phyloP scores from a whole-genome alignment of 2,888 invertebrate genomes.

The Lagria hirta region DNA sequence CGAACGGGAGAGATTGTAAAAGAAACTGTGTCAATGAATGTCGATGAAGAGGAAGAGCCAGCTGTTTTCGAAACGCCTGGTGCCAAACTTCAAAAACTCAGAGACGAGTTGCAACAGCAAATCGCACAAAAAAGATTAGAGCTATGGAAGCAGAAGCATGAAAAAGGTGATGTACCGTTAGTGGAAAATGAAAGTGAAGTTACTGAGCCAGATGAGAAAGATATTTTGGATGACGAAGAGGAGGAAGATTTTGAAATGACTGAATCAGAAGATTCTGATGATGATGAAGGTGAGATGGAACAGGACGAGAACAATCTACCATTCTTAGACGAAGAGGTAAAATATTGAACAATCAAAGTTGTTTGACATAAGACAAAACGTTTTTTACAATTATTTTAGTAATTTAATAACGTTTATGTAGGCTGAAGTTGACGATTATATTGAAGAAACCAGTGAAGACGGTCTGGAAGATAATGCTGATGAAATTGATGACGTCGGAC shows the following conservation, averaged over 20 bases:
- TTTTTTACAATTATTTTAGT: too few species aligned
- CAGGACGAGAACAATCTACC: too few species aligned
- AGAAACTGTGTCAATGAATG: slow-evolving; percentile 47
- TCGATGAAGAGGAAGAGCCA: slow-evolving; percentile 42
- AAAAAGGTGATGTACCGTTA: slow-evolving; percentile 23
- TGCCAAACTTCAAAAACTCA: slow-evolving; percentile 68
- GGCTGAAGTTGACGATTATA: slow-evolving; percentile 39
- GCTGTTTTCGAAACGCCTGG: slow-evolving; percentile 64
- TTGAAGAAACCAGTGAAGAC: slow-evolving; percentile 29
- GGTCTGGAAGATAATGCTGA: slow-evolving; percentile 40
- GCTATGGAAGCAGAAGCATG: slow-evolving; percentile 66
- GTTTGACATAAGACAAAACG: too few species aligned
- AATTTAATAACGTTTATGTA: too few species aligned
- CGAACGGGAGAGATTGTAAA: slow-evolving; percentile 55
- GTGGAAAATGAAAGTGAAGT: slow-evolving; percentile 26
- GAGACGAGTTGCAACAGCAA: slow-evolving; percentile 68
- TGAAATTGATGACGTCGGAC: slow-evolving; percentile 30
- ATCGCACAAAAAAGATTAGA: slow-evolving; percentile 71
- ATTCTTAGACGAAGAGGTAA: slow-evolving; percentile 49
- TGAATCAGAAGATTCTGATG: slow-evolving; percentile 53
- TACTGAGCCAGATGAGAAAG: slow-evolving; percentile 48
- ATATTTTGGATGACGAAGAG: slow-evolving; percentile 57
- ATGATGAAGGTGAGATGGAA: slow-evolving; percentile 53
- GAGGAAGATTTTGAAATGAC: slow-evolving; percentile 53
- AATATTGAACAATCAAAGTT: too few species aligned